Evolutionary conservation across 2,888 invertebrate species (phyloP).

Genomic region (Cryptophagus acutangulus): DNA sequence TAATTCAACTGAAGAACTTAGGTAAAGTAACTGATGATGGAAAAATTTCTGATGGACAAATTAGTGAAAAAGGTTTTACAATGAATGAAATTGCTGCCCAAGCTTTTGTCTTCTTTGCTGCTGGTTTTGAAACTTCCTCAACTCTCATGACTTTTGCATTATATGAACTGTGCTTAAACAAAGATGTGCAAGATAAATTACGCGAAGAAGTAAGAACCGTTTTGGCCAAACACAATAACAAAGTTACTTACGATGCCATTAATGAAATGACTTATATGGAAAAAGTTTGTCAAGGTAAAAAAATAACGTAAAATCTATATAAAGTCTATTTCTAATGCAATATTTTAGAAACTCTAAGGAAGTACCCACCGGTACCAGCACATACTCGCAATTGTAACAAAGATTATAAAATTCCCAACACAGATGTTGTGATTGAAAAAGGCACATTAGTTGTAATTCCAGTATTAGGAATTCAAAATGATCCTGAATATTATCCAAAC

Average conservation of each 20-base stretch:
- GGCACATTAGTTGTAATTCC: conserved; percentile 5
- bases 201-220: conserved; percentile 42
- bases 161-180: conserved; percentile 49
- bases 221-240: conserved; percentile 32
- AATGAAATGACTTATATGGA: conserved; percentile 49
- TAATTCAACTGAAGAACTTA: conserved; percentile 46
- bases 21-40: conserved; percentile 33
- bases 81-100: conserved; percentile 44
- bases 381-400: conserved; percentile 10
- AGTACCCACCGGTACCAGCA: no score
- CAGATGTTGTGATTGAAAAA: conserved; percentile 11
- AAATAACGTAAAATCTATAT: no score
- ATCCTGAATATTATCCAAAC: conserved; percentile 42
- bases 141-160: conserved; percentile 54
- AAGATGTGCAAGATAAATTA: conserved; percentile 45
- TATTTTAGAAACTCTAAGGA: no score
- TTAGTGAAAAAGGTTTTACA: background rate
- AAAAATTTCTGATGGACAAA: conserved; percentile 13
- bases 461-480: conserved; percentile 13
- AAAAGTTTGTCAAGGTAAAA: conserved; percentile 27
- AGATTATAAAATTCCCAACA: conserved; percentile 12
- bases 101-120: conserved; percentile 55
- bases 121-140: conserved; percentile 59
- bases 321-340: no score
- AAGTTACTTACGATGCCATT: conserved; percentile 44